These are phyloP conservation scores for Mirza zaza DNA, from an alignment of 2,113 vertebrate species.

Conservation along the genomic window DNA sequence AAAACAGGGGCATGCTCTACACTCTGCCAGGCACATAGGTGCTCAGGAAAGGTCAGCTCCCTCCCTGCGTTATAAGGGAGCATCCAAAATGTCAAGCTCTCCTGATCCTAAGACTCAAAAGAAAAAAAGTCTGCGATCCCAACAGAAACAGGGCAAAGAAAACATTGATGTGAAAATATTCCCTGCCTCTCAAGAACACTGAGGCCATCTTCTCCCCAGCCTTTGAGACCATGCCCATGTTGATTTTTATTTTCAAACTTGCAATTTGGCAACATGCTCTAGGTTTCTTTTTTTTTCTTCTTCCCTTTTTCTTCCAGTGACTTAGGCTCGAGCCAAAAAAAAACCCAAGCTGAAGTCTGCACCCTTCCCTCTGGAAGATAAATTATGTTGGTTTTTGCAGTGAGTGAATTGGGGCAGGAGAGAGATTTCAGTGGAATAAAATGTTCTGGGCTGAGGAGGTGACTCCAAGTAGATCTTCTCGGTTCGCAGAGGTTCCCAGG, in stretches of 20 bases:
- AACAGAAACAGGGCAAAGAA: slow-evolving; percentile 10
- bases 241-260: slow-evolving; percentile 57
- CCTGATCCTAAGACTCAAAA: neutral
- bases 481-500: neutral
- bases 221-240: neutral
- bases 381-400: slow-evolving; percentile 78
- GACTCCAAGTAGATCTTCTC: slow-evolving; percentile 45
- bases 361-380: slow-evolving; percentile 79
- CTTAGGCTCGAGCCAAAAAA: slow-evolving; percentile 44
- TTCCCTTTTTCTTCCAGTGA: slow-evolving; percentile 37
- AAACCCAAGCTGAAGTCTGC: slow-evolving; percentile 35
- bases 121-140: neutral
- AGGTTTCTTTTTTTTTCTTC: neutral
- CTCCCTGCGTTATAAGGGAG: neutral
- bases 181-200: neutral
- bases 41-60: neutral
- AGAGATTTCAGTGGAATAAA: slow-evolving; percentile 70
- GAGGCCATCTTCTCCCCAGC: neutral
- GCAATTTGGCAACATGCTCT: neutral
- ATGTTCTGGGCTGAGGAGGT: slow-evolving; percentile 49
- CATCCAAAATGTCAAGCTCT: neutral
- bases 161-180: neutral
- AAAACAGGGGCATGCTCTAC: too few species aligned
- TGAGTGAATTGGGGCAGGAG: slow-evolving; percentile 76
- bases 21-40: neutral